Evolutionary conservation across 2,888 invertebrate species (phyloP).

Genomic region (Serrognathus titanus): DNA sequence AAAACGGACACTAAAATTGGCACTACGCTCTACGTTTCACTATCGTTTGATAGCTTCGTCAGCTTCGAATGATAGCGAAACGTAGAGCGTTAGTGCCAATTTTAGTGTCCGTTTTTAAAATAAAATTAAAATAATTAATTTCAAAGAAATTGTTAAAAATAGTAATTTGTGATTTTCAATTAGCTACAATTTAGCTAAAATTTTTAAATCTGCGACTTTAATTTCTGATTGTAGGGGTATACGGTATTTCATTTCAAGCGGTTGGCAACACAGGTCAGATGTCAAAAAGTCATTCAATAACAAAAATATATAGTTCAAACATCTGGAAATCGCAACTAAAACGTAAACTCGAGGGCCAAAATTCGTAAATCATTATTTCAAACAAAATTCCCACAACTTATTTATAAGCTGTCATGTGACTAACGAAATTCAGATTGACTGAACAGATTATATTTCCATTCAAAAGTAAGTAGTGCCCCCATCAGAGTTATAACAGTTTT

Average conservation of each 20-base stretch:
- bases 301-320: constrained; percentile 40
- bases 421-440: constrained; percentile 11
- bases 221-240: not conserved
- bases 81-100: no score
- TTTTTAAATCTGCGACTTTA: no score
- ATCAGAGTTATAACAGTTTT: not conserved
- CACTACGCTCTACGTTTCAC: no score
- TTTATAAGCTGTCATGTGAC: constrained; percentile 16
- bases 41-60: no score
- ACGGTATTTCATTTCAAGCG: not conserved
- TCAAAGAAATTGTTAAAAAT: no score
- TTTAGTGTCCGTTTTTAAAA: no score
- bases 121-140: no score
- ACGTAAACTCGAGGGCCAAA: constrained; percentile 7
- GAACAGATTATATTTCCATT: not conserved
- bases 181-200: no score
- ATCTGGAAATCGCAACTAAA: constrained; percentile 32
- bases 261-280: constrained; percentile 18
- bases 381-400: constrained; percentile 2
- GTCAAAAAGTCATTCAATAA: constrained; percentile 43
- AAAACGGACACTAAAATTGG: no score
- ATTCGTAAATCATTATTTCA: constrained; percentile 7
- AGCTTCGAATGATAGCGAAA: no score
- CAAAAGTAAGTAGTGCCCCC: not conserved
- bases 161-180: no score